Conservation (phyloP, 2,888 invertebrate genomes). For the Venusia cambrica region DNA sequence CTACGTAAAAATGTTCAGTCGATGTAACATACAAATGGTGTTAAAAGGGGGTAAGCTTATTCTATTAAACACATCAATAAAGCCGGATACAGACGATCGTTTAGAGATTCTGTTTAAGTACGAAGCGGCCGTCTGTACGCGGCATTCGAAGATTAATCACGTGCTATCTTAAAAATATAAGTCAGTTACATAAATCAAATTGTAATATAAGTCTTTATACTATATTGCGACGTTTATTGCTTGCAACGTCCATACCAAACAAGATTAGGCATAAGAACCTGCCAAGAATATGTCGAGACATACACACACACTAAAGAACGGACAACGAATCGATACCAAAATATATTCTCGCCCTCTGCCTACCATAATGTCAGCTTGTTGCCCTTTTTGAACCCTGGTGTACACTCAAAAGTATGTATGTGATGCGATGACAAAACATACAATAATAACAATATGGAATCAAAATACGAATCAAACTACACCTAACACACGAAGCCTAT, state of each 20-base stretch:
- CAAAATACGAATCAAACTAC: conserved; percentile 46
- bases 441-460: conserved; percentile 51
- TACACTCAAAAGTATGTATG: conserved; percentile 1
- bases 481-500: conserved; percentile 34
- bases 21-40: conserved; percentile 77
- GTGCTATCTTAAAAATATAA: conserved; percentile 40
- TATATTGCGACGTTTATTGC: conserved; percentile 67
- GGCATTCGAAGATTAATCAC: conserved; percentile 46
- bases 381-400: conserved; percentile 4
- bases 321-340: too few species aligned
- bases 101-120: conserved; percentile 47
- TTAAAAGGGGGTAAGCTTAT: conserved; percentile 61
- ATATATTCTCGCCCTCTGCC: too few species aligned
- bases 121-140: conserved; percentile 41
- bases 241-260: conserved; percentile 54
- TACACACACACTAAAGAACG: conserved; percentile 19
- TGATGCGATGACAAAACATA: conserved; percentile 32
- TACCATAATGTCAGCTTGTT: too few species aligned
- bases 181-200: conserved; percentile 39
- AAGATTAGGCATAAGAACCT: conserved; percentile 47
- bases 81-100: conserved; percentile 37
- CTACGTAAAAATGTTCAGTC: conserved; percentile 79
- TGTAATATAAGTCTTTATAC: conserved; percentile 37
- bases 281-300: conserved; percentile 16
- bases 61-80: conserved; percentile 37